These are phyloP conservation scores for Battus philenor DNA, from an alignment of 1,140 invertebrate genomes.

Conservation along the genomic window DNA sequence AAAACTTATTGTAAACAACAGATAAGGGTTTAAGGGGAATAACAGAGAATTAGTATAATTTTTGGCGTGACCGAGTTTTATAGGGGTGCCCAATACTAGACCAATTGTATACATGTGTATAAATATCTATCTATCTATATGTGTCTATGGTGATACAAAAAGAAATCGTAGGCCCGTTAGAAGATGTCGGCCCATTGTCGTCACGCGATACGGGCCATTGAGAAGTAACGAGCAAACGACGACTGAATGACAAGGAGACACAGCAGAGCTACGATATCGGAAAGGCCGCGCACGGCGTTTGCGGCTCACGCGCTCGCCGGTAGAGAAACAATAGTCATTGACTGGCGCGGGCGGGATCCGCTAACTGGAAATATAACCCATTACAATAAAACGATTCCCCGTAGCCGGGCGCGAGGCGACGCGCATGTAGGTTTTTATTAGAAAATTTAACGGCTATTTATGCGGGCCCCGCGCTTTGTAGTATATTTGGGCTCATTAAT, in stretches of 20 bases:
- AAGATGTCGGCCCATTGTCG: constrained; percentile 36
- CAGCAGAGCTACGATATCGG: constrained; percentile 55
- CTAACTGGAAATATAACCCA: constrained; percentile 59
- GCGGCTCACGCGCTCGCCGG: constrained; percentile 51
- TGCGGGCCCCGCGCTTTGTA: constrained; percentile 19
- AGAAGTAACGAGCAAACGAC: constrained; percentile 53
- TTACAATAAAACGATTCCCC: constrained; percentile 66
- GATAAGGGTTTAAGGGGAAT: no score
- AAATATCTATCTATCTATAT: not conserved
- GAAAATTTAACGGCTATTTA: constrained; percentile 27
- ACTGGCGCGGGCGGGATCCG: constrained; percentile 46
- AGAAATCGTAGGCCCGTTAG: constrained; percentile 44
- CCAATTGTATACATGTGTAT: not conserved
- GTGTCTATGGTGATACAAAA: constrained; percentile 3
- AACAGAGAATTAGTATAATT: no score
- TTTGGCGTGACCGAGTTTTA: no score
- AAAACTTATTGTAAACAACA: no score
- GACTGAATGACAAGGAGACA: constrained; percentile 57
- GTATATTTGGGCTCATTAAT: constrained; percentile 21
- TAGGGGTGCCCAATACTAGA: not conserved
- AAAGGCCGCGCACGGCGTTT: constrained; percentile 47
- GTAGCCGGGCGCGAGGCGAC: constrained; percentile 35
- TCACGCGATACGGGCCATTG: constrained; percentile 58
- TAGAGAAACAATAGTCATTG: constrained; percentile 59
- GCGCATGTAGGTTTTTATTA: constrained; percentile 29